Percentiles rank a stretch among this genome's conserved stretches.
These are phyloP conservation scores for Ridgeia piscesae DNA, from an alignment of 1,140 invertebrate genomes.

Conservation along the genomic window DNA sequence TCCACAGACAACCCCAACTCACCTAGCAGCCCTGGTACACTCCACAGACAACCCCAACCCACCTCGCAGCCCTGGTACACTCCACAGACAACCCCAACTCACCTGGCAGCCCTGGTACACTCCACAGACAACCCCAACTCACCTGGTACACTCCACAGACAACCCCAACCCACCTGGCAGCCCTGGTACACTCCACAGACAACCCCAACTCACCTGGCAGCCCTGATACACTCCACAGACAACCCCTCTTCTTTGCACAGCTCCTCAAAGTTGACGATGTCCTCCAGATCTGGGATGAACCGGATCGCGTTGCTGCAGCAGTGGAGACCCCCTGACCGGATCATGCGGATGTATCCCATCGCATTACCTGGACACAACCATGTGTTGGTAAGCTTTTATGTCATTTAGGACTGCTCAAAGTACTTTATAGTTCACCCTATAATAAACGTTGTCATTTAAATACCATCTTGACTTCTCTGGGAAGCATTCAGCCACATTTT, in stretches of 20 bases:
- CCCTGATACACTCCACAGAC: slow-evolving; percentile 64
- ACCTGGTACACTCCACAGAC: background rate
- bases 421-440: too few relatives aligned
- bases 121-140: background rate
- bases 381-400: too few relatives aligned
- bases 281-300: slow-evolving; percentile 84
- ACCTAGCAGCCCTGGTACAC: too few relatives aligned
- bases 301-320: slow-evolving; percentile 87
- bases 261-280: slow-evolving; percentile 67
- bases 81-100: too few relatives aligned
- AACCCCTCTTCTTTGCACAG: slow-evolving; percentile 63
- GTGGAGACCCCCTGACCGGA: slow-evolving; percentile 89
- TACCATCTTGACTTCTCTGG: too few relatives aligned
- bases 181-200: background rate
- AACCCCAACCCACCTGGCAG: background rate
- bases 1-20: too few relatives aligned
- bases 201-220: slow-evolving; percentile 61
- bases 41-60: background rate
- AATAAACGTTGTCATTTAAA: too few relatives aligned
- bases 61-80: background rate
- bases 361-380: slow-evolving; percentile 73
- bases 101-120: too few relatives aligned
- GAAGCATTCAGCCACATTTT: too few relatives aligned
- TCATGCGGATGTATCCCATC: slow-evolving; percentile 92
- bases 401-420: too few relatives aligned